Conservation (phyloP, 1,140 invertebrate genomes). For the Asbolus verrucosus region DNA sequence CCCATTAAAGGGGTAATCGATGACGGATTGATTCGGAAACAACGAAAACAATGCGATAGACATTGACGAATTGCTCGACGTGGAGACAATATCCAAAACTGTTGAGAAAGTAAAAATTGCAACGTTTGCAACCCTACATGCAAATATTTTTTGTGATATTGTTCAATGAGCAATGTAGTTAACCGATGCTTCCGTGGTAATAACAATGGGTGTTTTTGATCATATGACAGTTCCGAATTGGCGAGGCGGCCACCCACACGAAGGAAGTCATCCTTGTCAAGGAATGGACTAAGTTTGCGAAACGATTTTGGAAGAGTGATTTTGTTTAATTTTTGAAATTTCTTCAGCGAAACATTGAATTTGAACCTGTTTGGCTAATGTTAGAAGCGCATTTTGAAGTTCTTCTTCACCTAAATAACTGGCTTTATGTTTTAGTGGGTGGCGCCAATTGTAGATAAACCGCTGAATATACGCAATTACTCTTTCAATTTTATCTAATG, state of each 20-base stretch:
- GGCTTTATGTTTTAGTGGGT: neutral
- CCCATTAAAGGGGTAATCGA: constrained; percentile 50
- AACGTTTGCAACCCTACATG: constrained; percentile 57
- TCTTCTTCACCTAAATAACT: neutral
- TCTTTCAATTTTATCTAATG: no score
- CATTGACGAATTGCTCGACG: constrained; percentile 42
- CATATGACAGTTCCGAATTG: constrained; percentile 12
- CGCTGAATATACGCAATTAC: no score
- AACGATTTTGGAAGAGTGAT: neutral
- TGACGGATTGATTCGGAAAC: constrained; percentile 45
- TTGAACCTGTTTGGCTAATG: constrained; percentile 5
- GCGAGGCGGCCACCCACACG: constrained; percentile 44
- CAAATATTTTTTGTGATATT: constrained; percentile 56
- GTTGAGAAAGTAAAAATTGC: constrained; percentile 11
- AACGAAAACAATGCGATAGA: constrained; percentile 23
- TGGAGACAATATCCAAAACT: constrained; percentile 55
- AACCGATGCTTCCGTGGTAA: constrained; percentile 41
- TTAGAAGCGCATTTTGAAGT: neutral
- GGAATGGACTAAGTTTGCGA: constrained; percentile 43
- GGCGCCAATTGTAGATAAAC: no score
- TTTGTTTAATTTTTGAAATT: neutral
- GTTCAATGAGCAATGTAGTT: constrained; percentile 48
- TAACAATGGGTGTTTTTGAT: constrained; percentile 49
- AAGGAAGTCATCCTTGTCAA: constrained; percentile 40
- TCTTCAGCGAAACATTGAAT: neutral